Evolutionary conservation across 2,113 vertebrate species (phyloP).

Genomic region (Pseudonaja textilis): DNA sequence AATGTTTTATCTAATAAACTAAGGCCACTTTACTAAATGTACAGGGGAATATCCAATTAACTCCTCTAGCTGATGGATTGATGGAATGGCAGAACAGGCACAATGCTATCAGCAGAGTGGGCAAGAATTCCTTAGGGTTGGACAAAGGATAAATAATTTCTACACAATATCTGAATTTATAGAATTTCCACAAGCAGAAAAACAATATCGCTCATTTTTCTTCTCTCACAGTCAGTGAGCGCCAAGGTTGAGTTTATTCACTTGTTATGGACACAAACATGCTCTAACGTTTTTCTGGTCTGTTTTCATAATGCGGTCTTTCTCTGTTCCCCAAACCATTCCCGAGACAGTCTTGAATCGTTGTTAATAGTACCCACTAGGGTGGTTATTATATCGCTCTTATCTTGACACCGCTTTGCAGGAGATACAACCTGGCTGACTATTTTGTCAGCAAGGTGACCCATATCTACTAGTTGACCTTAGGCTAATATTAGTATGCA

Average conservation of each 20-base stretch:
- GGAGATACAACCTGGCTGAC: not conserved
- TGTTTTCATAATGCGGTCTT: not conserved
- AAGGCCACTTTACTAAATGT: constrained; percentile 66
- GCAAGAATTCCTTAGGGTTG: not conserved
- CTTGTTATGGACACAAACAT: not conserved
- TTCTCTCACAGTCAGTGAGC: not conserved
- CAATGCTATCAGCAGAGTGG: not conserved
- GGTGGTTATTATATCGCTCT: not conserved
- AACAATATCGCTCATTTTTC: constrained; percentile 3
- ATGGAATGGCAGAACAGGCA: not conserved
- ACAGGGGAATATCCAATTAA: constrained; percentile 34
- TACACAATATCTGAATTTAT: constrained; percentile 2
- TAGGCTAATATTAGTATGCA: not conserved
- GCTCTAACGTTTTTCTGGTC: not conserved
- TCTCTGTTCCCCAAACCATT: not conserved
- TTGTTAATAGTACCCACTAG: not conserved
- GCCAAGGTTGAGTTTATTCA: not conserved
- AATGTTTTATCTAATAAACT: constrained; percentile 60
- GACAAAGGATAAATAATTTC: not conserved
- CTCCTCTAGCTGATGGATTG: not conserved
- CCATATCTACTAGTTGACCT: not conserved
- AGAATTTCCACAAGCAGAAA: constrained; percentile 17
- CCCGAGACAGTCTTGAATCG: not conserved
- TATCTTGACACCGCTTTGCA: not conserved
- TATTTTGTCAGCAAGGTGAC: not conserved